Conservation (phyloP, 2,888 invertebrate genomes). For the Sarcophaga carnaria region DNA sequence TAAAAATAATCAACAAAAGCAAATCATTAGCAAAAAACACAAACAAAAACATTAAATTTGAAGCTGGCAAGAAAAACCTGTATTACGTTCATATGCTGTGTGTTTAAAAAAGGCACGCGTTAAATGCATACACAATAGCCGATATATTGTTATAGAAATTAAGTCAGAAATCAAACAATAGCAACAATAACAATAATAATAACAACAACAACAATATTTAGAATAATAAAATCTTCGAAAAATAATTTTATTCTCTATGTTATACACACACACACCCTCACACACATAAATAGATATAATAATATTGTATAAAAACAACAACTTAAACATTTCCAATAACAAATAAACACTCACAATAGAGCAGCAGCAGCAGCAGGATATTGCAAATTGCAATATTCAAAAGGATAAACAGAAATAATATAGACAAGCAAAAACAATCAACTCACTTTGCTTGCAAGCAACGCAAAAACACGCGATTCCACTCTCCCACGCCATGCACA, state of each 20-base stretch:
- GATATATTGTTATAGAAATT: neutral
- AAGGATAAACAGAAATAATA: conserved; percentile 55
- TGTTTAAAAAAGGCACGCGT: conserved; percentile 26
- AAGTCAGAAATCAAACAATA: conserved; percentile 2
- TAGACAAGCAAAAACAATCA: conserved; percentile 47
- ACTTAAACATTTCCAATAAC: neutral
- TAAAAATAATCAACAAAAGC: too few relatives aligned
- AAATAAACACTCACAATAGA: conserved; percentile 5
- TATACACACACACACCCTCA: too few relatives aligned
- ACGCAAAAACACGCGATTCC: neutral
- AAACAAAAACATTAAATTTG: conserved; percentile 45
- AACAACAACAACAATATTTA: conserved; percentile 18
- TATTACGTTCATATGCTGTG: too few relatives aligned
- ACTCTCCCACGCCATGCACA: neutral
- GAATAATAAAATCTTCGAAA: conserved; percentile 44
- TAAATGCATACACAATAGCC: conserved; percentile 50
- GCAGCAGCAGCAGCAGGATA: conserved; percentile 49
- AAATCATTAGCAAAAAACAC: neutral
- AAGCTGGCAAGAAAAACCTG: conserved; percentile 37
- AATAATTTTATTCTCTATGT: conserved; percentile 55
- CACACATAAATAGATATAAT: neutral
- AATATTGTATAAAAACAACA: conserved; percentile 33
- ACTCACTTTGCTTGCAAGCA: conserved; percentile 3
- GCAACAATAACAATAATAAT: conserved; percentile 29
- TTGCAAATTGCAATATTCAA: conserved; percentile 49